phyloP scores from a whole-genome alignment of 1,140 invertebrate genomes.

The Drosophila littoralis region DNA sequence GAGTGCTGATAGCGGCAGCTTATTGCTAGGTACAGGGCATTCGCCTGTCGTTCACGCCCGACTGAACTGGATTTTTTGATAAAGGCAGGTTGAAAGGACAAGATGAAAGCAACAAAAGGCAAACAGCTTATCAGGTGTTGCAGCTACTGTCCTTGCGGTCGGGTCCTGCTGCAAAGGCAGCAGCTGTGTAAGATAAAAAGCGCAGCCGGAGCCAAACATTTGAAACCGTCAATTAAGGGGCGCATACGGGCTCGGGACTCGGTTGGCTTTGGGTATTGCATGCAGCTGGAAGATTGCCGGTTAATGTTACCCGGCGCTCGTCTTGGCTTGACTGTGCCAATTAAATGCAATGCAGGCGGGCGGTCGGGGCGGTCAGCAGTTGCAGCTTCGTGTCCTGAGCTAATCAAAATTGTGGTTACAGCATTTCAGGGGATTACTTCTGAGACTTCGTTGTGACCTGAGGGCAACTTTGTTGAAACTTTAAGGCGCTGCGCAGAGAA shows the following conservation, averaged over 20 bases:
- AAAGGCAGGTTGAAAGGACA: background rate
- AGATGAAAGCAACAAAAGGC: background rate
- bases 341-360: slow-evolving; percentile 47
- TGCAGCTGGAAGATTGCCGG: slow-evolving; percentile 31
- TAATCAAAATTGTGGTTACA: slow-evolving; percentile 60
- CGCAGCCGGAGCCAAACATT: slow-evolving; percentile 1
- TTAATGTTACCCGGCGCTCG: slow-evolving; percentile 27
- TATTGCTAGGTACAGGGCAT: too few relatives aligned
- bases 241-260: slow-evolving; percentile 14
- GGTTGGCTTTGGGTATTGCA: slow-evolving; percentile 13
- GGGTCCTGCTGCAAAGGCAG: background rate
- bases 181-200: slow-evolving; percentile 17
- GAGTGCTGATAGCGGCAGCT: too few relatives aligned
- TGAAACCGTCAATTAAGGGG: slow-evolving; percentile 42
- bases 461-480: slow-evolving; percentile 4
- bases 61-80: background rate
- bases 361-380: background rate
- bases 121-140: slow-evolving; percentile 23
- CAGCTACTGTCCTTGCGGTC: background rate
- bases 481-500: slow-evolving; percentile 9
- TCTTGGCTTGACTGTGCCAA: slow-evolving; percentile 22
- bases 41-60: too few relatives aligned
- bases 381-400: slow-evolving; percentile 33
- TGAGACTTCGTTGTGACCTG: slow-evolving; percentile 20
- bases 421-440: slow-evolving; percentile 9